Evolutionary conservation across 2,888 invertebrate genomes (phyloP).

Genomic region (Athalia circularis): DNA sequence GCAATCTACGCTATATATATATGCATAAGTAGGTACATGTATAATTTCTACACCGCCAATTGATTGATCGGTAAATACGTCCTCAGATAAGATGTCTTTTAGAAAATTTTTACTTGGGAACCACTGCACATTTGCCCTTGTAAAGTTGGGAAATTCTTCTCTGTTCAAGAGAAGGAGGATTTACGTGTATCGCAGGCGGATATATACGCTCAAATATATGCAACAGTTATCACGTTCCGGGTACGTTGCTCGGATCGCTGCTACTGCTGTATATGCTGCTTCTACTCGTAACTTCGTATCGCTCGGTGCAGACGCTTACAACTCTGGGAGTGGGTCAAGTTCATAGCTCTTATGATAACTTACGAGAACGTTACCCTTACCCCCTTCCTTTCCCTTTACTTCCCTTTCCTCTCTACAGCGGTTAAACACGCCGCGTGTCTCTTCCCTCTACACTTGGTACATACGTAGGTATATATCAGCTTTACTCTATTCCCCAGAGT

Average conservation of each 20-base stretch:
- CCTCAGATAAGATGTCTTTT: neutral
- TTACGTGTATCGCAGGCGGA: too few species aligned
- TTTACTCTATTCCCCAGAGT: too few species aligned
- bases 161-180: too few species aligned
- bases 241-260: slow-evolving; percentile 2
- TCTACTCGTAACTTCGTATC: slow-evolving; percentile 20
- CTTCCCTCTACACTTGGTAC: neutral
- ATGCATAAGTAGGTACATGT: too few species aligned
- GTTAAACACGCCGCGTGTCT: neutral
- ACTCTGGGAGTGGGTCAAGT: slow-evolving; percentile 69
- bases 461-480: too few species aligned
- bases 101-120: neutral
- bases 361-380: slow-evolving; percentile 60
- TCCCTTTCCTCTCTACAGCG: slow-evolving; percentile 12
- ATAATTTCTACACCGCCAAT: neutral
- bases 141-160: too few species aligned
- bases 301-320: slow-evolving; percentile 24
- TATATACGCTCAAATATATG: neutral
- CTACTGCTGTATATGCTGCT: neutral
- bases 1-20: neutral
- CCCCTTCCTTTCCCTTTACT: slow-evolving; percentile 54
- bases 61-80: neutral
- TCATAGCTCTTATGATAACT: slow-evolving; percentile 71
- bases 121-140: too few species aligned
- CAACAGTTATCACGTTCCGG: slow-evolving; percentile 17